phyloP scores from a whole-genome alignment of 1,140 invertebrate genomes.

The Drosophila dunni region DNA sequence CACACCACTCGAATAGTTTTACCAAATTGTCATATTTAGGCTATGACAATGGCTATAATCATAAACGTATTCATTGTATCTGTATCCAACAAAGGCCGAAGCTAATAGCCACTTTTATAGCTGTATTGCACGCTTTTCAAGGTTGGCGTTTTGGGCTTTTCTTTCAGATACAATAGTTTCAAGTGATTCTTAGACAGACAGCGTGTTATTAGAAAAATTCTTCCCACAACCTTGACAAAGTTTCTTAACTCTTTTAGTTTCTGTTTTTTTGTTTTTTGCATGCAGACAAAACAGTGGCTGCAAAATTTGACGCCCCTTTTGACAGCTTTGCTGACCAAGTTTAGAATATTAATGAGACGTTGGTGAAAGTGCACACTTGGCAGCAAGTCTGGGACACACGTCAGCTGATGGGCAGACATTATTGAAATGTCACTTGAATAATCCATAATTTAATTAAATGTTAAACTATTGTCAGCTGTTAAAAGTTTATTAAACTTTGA shows the following conservation, averaged over 20 bases:
- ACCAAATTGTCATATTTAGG: slow-evolving; percentile 33
- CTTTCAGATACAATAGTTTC: slow-evolving; percentile 12
- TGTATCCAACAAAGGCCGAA: slow-evolving; percentile 19
- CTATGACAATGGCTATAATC: slow-evolving; percentile 5
- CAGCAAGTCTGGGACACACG: slow-evolving; percentile 46
- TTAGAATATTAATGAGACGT: slow-evolving; percentile 70
- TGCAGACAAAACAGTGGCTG: background rate
- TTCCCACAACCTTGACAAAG: slow-evolving; percentile 50
- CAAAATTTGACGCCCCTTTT: slow-evolving; percentile 4
- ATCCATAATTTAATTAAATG: slow-evolving; percentile 3
- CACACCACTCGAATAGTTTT: slow-evolving; percentile 6
- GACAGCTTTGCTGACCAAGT: slow-evolving; percentile 5
- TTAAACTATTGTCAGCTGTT: no score
- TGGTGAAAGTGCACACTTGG: slow-evolving; percentile 67
- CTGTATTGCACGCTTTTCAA: slow-evolving; percentile 49
- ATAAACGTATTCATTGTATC: slow-evolving; percentile 15
- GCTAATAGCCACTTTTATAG: slow-evolving; percentile 35
- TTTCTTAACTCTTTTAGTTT: background rate
- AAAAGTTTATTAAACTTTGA: no score
- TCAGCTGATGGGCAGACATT: slow-evolving; percentile 47
- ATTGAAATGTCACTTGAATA: slow-evolving; percentile 26
- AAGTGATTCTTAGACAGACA: slow-evolving; percentile 13
- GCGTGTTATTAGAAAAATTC: slow-evolving; percentile 31
- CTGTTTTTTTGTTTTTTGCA: slow-evolving; percentile 19
- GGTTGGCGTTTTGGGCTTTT: slow-evolving; percentile 42